Percentiles rank a stretch among this genome's conserved stretches.
These are phyloP conservation scores for Nomia melanderi DNA, from an alignment of 1,140 invertebrate species.

Conservation along the genomic window DNA sequence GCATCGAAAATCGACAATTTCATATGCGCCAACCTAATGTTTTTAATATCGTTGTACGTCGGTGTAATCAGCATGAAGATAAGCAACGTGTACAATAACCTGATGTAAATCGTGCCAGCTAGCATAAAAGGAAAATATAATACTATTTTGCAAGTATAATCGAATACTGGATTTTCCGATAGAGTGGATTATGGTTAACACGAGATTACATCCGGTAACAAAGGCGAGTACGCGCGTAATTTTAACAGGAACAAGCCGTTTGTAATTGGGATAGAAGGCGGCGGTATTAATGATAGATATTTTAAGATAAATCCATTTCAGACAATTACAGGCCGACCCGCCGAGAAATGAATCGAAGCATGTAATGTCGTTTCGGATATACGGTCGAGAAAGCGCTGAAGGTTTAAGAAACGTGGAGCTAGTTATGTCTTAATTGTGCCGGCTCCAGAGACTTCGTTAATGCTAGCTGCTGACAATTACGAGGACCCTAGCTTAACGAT, in stretches of 20 bases:
- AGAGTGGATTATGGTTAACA: constrained; percentile 5
- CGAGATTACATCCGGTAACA: constrained; percentile 13
- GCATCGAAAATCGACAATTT: too few relatives aligned
- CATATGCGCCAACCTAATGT: too few relatives aligned
- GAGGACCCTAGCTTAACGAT: constrained; percentile 32
- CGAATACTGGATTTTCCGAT: constrained; percentile 7
- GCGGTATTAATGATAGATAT: not conserved
- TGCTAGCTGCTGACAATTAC: constrained; percentile 45
- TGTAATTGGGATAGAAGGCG: not conserved
- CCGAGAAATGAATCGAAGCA: constrained; percentile 17
- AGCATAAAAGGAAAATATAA: constrained; percentile 10
- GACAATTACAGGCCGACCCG: not conserved
- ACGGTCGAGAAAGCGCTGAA: constrained; percentile 4
- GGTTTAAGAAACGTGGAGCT: constrained; percentile 9
- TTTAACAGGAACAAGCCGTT: constrained; percentile 2
- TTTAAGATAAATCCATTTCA: not conserved
- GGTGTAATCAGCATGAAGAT: not conserved
- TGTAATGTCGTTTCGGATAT: constrained; percentile 20
- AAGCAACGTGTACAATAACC: not conserved
- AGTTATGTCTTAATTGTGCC: constrained; percentile 54
- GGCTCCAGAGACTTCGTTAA: constrained; percentile 52
- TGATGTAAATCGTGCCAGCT: not conserved
- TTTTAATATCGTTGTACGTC: not conserved
- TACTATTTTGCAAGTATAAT: constrained; percentile 49
- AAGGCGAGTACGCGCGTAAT: constrained; percentile 10